Evolutionary conservation across 1,140 invertebrate species (phyloP).

Genomic region (Drosophila parabipectinata): DNA sequence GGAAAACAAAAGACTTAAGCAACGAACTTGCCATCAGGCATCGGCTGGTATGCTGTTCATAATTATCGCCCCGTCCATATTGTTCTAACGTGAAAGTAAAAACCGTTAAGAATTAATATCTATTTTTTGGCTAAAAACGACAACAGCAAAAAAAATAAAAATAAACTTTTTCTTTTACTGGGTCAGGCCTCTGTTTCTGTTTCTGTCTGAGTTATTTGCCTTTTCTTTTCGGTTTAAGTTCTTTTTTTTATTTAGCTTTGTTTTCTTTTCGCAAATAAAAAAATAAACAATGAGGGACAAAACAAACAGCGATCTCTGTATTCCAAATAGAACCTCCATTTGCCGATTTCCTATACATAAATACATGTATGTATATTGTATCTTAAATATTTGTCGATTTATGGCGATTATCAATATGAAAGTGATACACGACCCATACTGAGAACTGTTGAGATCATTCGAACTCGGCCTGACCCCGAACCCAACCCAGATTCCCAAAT

Average conservation of each 20-base stretch:
- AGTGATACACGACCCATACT: slow-evolving; percentile 76
- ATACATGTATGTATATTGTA: slow-evolving; percentile 11
- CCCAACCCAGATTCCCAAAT: slow-evolving; percentile 29
- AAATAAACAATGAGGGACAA: slow-evolving; percentile 25
- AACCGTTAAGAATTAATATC: slow-evolving; percentile 82
- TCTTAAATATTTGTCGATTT: slow-evolving; percentile 46
- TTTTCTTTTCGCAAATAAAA: slow-evolving; percentile 17
- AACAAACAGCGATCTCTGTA: slow-evolving; percentile 6
- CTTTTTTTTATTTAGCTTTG: slow-evolving; percentile 26
- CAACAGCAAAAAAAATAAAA: slow-evolving; percentile 22
- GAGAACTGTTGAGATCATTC: background rate
- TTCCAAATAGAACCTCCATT: slow-evolving; percentile 26
- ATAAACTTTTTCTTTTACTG: slow-evolving; percentile 82
- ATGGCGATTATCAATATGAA: slow-evolving; percentile 77
- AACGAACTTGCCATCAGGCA: slow-evolving; percentile 62
- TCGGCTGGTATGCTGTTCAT: slow-evolving; percentile 33
- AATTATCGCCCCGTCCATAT: slow-evolving; percentile 79
- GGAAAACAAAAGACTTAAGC: slow-evolving; percentile 68
- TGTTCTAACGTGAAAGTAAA: slow-evolving; percentile 82
- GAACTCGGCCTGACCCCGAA: slow-evolving; percentile 12
- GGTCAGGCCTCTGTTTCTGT: slow-evolving; percentile 54
- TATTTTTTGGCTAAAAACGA: slow-evolving; percentile 55
- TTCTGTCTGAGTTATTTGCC: slow-evolving; percentile 50
- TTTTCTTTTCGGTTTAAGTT: slow-evolving; percentile 37
- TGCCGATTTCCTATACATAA: slow-evolving; percentile 48